Percentiles rank a stretch among this genome's conserved stretches.
Conservation (phyloP, 2,113 vertebrate species). For the Albula goreensis region DNA sequence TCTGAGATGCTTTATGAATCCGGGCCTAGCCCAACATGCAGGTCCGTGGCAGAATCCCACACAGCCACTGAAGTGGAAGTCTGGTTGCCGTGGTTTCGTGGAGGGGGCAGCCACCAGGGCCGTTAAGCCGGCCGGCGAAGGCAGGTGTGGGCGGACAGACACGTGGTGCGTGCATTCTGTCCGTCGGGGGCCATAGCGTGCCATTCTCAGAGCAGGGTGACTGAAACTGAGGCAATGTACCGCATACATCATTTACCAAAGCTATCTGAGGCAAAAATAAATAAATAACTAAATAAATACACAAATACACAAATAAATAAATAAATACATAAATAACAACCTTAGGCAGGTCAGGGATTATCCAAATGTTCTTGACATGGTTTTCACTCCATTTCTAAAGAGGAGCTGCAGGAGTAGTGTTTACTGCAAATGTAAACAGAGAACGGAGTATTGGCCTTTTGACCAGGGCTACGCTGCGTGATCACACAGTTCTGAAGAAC, state of each 20-base stretch:
- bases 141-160: constrained; percentile 33
- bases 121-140: neutral
- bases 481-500: neutral
- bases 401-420: neutral
- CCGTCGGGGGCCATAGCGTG: constrained; percentile 52
- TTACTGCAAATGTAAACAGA: neutral
- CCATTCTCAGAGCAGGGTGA: constrained; percentile 37
- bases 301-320: constrained; percentile 24
- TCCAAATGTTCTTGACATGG: constrained; percentile 53
- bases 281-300: constrained; percentile 40
- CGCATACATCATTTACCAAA: constrained; percentile 63
- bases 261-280: constrained; percentile 39
- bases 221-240: constrained; percentile 59
- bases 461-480: too few relatives aligned
- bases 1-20: too few relatives aligned
- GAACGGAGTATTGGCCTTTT: too few relatives aligned
- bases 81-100: neutral
- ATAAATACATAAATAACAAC: constrained; percentile 31
- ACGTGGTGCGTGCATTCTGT: constrained; percentile 43
- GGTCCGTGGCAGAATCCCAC: neutral
- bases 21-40: too few relatives aligned
- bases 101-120: neutral
- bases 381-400: neutral
- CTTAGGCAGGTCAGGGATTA: constrained; percentile 34
- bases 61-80: neutral